A percentile compares a stretch with the other conserved stretches of the same genome.
Conservation (phyloP, 2,888 invertebrate genomes). For the Isotomurus palustris region DNA sequence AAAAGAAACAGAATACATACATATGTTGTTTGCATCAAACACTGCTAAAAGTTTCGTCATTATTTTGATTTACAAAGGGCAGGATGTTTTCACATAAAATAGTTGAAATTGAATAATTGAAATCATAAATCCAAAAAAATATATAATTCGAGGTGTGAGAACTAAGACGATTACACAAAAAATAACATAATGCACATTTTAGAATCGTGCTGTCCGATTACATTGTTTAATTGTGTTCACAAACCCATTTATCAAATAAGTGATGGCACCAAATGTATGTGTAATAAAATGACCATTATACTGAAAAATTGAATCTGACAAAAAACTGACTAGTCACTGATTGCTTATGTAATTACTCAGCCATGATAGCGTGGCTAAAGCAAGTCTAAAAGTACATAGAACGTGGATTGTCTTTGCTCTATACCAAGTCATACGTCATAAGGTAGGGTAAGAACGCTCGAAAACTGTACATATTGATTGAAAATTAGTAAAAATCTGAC, state of each 20-base stretch:
- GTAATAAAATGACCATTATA: background rate
- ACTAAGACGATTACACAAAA: slow-evolving; percentile 1
- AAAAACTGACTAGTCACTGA: slow-evolving; percentile 11
- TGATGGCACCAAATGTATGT: slow-evolving; percentile 9
- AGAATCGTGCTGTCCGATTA: background rate
- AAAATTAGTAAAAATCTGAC: background rate
- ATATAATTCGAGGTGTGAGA: background rate
- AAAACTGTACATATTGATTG: background rate
- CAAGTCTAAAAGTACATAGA: background rate
- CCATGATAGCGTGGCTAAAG: background rate
- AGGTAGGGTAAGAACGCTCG: background rate
- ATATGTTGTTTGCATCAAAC: no score
- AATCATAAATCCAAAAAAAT: background rate
- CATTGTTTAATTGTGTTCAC: background rate
- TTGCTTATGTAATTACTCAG: slow-evolving; percentile 6
- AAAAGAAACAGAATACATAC: no score
- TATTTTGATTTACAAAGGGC: no score
- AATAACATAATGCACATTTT: slow-evolving; percentile 1
- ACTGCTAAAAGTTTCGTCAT: no score
- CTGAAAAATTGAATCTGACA: slow-evolving; percentile 12
- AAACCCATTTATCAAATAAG: slow-evolving; percentile 6
- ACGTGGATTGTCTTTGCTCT: background rate
- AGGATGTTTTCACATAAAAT: background rate
- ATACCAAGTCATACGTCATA: background rate
- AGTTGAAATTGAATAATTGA: background rate